A percentile compares a stretch with the other conserved stretches of the same genome.
phyloP scores from a whole-genome alignment of 2,888 invertebrate genomes.

The Synergus itoensis region DNA sequence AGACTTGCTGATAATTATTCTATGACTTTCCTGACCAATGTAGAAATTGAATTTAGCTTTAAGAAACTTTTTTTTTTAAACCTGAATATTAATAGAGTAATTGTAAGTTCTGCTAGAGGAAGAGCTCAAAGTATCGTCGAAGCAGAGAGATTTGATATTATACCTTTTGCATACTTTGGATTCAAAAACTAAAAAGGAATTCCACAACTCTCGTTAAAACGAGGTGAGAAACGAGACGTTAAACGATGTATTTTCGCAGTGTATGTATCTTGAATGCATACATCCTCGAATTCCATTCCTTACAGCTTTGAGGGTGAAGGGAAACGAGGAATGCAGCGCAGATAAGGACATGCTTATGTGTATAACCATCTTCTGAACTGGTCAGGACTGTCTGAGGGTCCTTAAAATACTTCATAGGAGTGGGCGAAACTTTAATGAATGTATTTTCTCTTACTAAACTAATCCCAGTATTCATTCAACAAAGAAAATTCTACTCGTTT shows the following conservation, averaged over 20 bases:
- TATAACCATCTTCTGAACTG: neutral
- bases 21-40: no score
- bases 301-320: conserved; percentile 9
- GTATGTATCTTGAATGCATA: conserved; percentile 19
- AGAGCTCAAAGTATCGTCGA: no score
- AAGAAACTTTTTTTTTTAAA: no score
- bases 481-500: neutral
- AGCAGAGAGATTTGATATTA: neutral
- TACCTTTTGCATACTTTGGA: neutral
- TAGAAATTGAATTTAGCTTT: no score
- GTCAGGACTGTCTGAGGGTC: neutral
- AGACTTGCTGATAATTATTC: no score
- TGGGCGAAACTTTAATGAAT: neutral
- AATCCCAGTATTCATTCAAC: neutral
- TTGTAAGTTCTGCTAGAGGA: no score
- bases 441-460: neutral
- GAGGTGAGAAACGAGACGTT: conserved; percentile 34
- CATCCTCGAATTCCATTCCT: conserved; percentile 37
- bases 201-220: neutral
- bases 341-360: conserved; percentile 25
- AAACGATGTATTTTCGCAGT: conserved; percentile 32
- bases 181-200: conserved; percentile 5
- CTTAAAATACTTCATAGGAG: neutral
- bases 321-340: conserved; percentile 34
- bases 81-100: no score